Evolutionary conservation across 2,797 vertebrate genomes (phyloP), one percentile per base, ranked within the genome.

Genomic region (Falco peregrinus): DNA sequence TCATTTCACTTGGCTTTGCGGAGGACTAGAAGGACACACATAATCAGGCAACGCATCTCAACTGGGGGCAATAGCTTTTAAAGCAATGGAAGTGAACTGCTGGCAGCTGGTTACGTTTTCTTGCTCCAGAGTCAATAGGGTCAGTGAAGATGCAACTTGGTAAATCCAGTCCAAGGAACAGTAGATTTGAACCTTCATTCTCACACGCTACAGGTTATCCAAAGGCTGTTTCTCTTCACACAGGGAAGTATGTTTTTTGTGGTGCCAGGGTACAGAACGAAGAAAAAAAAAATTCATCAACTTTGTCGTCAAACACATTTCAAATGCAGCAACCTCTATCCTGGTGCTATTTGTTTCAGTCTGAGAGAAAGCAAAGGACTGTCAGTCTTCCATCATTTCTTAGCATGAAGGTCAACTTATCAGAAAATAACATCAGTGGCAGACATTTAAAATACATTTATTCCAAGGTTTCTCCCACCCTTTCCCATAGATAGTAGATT

Each of bases 371-470:
- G 92, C 84, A 89, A 87, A 97, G 93, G 73, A 68, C 92, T 96
- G 96, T 84, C 96, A 97, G 82, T 92, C 96, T 98, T 92, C 60
- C 83, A 93, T 89, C 95, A 94, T 95, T 96, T 93, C 91, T 96
- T 33, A 63, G 87, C 93, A 96, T 83, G 95, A 97, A 97, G 97
- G 96, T 97, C 97, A 97, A 70, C 84, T 94, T 97, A 98, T 97
- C 97, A 97, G 97, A 97, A 98, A 98, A 98, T 96, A 97, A 97
- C 97, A 97, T 97, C 97, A 90, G 94, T 68, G 73, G 93, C 88
- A 95, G 80, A 92, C 91, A 94, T 93, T 97, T 97, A 94, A 97
- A 98, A 98, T 91, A 95, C 95, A 96, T 98, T 96, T 97, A 97
- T 97, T 95, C 96, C 95, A 95, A 95, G 95, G 93, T 94, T 97